phyloP scores from a whole-genome alignment of 2,888 invertebrate species.

The Mythimna vitellina region DNA sequence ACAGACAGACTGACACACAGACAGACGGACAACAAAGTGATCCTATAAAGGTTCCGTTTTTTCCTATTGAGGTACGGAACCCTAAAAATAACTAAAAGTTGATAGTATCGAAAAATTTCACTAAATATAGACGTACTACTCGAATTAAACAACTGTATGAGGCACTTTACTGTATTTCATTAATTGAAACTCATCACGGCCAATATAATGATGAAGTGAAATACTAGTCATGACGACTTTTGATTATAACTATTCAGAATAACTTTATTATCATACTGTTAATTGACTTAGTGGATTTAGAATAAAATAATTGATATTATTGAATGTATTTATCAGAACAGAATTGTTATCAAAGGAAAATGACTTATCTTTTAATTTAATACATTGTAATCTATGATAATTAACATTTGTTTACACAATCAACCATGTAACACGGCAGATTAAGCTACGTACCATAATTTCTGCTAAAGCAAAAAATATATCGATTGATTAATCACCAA shows the following conservation, averaged over 20 bases:
- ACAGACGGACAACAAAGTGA: too few species aligned
- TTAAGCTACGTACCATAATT: background rate
- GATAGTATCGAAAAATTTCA: too few species aligned
- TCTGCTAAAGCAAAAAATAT: background rate
- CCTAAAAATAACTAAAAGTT: too few species aligned
- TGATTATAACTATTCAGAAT: background rate
- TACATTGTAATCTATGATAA: conserved; percentile 31
- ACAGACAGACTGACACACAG: too few species aligned
- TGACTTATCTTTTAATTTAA: conserved; percentile 48
- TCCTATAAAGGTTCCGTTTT: too few species aligned
- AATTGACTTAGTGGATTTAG: conserved; percentile 10
- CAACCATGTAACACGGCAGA: background rate
- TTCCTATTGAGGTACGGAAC: too few species aligned
- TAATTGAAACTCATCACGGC: background rate
- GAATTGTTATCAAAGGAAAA: conserved; percentile 27
- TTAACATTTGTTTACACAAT: background rate
- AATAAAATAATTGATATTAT: conserved; percentile 1
- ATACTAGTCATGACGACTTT: background rate
- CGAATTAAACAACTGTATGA: too few species aligned
- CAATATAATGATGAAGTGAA: background rate
- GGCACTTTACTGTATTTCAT: background rate
- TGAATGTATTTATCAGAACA: conserved; percentile 1
- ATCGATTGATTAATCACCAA: background rate
- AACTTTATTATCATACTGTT: conserved; percentile 5
- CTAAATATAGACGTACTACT: too few species aligned